These are phyloP conservation scores for Palythoa grandis DNA, from an alignment of 92 coral and sea anemone species.

Conservation along the genomic window DNA sequence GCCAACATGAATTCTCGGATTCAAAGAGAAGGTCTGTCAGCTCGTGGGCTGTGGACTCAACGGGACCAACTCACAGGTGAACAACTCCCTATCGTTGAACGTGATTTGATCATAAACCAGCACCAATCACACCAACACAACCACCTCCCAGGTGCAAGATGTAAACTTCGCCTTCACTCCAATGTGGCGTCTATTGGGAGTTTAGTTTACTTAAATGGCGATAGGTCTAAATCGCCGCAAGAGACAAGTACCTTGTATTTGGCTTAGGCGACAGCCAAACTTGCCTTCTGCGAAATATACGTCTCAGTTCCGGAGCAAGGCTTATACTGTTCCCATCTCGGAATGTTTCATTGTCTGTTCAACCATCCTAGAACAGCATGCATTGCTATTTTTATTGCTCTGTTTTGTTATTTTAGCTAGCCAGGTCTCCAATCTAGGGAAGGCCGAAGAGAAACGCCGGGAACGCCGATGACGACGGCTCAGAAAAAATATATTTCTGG, in stretches of 20 bases:
- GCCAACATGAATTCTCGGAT: slow-evolving; percentile 29
- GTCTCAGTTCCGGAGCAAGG: slow-evolving; percentile 58
- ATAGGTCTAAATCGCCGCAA: slow-evolving; percentile 45
- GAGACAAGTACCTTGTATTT: slow-evolving; percentile 42
- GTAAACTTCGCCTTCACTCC: slow-evolving; percentile 16
- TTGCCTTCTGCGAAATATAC: slow-evolving; percentile 49
- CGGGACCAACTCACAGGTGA: slow-evolving; percentile 53
- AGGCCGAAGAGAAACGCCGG: too few relatives aligned
- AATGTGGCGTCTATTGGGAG: background rate
- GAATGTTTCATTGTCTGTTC: slow-evolving; percentile 42
- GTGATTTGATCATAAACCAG: slow-evolving; percentile 45
- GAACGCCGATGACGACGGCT: too few relatives aligned
- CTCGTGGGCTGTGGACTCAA: slow-evolving; percentile 55
- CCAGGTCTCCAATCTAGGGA: too few relatives aligned
- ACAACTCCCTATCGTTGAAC: slow-evolving; percentile 38
- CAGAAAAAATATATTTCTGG: too few relatives aligned
- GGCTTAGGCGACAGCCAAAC: slow-evolving; percentile 9
- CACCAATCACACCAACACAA: slow-evolving; percentile 37
- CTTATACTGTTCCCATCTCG: slow-evolving; percentile 31
- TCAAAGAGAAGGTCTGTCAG: slow-evolving; percentile 43
- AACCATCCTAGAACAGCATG: background rate
- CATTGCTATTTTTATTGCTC: background rate
- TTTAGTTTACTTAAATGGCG: slow-evolving; percentile 25
- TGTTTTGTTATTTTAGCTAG: background rate
- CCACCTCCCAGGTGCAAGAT: slow-evolving; percentile 38